Evolutionary conservation across 2,113 vertebrate genomes (phyloP).

Genomic region (Bothrops jararaca): DNA sequence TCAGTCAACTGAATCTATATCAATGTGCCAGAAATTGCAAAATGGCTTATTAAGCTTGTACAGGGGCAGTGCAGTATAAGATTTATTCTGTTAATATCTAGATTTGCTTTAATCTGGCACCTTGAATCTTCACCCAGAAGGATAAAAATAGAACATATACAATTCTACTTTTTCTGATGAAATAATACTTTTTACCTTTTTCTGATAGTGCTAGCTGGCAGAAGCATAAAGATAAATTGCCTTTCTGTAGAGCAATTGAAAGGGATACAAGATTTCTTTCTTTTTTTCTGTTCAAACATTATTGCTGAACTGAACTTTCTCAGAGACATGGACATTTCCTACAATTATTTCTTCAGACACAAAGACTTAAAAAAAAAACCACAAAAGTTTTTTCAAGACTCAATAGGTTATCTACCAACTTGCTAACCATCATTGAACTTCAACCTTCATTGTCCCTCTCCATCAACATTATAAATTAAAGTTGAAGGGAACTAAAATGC

Average conservation of each 20-base stretch:
- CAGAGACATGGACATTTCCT: neutral
- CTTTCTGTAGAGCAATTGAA: neutral
- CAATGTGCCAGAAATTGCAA: neutral
- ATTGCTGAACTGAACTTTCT: neutral
- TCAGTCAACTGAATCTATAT: neutral
- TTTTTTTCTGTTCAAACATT: neutral
- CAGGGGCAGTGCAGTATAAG: neutral
- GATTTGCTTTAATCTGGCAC: neutral
- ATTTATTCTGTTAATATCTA: neutral
- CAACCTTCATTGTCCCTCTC: neutral
- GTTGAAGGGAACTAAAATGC: neutral
- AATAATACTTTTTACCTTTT: neutral
- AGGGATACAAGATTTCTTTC: neutral
- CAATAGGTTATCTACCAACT: neutral
- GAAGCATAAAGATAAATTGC: neutral
- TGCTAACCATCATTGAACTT: neutral
- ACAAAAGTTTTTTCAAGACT: neutral
- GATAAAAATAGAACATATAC: neutral
- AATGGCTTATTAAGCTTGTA: neutral
- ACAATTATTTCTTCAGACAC: neutral
- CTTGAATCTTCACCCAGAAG: neutral
- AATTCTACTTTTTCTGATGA: neutral
- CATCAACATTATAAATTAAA: neutral
- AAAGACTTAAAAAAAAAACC: neutral
- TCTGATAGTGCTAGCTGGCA: neutral